Evolutionary conservation across 1,140 invertebrate species (phyloP).

Genomic region (Hypsibius dujardini): DNA sequence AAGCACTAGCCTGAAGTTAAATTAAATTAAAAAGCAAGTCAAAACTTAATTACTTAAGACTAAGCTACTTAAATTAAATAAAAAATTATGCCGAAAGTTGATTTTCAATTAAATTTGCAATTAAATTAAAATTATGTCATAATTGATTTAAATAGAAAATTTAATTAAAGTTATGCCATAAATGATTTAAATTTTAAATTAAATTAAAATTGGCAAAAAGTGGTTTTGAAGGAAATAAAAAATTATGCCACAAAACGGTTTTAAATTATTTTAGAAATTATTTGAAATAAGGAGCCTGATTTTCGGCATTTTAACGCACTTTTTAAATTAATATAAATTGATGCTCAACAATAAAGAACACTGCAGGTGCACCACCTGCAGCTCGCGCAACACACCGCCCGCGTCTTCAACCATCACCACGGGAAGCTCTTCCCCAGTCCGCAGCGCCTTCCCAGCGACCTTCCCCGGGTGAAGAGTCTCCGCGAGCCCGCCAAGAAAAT

Average conservation of each 20-base stretch:
- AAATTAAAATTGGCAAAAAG: not conserved
- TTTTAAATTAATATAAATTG: too few species aligned
- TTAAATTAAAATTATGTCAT: not conserved
- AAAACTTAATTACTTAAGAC: too few species aligned
- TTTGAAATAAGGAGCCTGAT: not conserved
- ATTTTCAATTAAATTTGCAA: too few species aligned
- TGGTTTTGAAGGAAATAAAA: not conserved
- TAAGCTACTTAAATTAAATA: too few species aligned
- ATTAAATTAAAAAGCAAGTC: not conserved
- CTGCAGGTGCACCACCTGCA: constrained; percentile 60
- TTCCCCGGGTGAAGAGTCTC: constrained; percentile 51
- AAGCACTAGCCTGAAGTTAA: too few species aligned
- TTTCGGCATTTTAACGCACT: constrained; percentile 1
- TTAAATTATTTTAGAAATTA: not conserved
- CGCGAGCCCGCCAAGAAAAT: constrained; percentile 76
- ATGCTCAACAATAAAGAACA: too few species aligned
- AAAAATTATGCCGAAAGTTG: too few species aligned
- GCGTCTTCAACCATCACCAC: constrained; percentile 59
- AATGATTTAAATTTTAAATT: too few species aligned
- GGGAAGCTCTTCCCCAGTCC: constrained; percentile 56
- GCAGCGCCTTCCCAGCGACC: constrained; percentile 41
- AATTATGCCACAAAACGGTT: not conserved
- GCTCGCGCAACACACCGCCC: constrained; percentile 59
- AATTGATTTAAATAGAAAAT: too few species aligned
- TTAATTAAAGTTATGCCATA: too few species aligned